Evolutionary conservation across 2,113 vertebrate species (phyloP), one percentile per base, ranked within the genome.

Genomic region (Halichoeres trimaculatus): DNA sequence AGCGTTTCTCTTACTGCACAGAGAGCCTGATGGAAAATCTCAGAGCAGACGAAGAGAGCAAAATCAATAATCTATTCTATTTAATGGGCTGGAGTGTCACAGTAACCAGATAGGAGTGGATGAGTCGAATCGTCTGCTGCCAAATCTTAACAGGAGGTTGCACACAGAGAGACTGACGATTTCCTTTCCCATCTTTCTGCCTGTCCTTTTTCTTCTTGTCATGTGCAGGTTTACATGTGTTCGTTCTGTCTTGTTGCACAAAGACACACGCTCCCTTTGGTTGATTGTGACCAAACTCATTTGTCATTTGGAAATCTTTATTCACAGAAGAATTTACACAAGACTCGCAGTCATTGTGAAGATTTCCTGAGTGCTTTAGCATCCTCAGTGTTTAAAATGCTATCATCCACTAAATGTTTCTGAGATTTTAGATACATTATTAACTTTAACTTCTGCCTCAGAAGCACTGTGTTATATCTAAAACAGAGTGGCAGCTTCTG

Each of bases 11-110:
- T 86, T 73, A 74, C 77, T 65, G 81, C 83, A 78, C 68, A 51
- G 51, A 87, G 68, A 71, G 78, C 68, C 88, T 89, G 89, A 88
- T 88, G 87, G 91, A 93, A 91, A 93, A 90, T 89, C 92, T 90
- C 86, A 87, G 87, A 79, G 88, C 81, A 68, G 82, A 81, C 66
- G 75, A 89, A 90, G 88, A 93, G 87, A 90, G 89, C 72, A 90
- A 93, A 94, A 94, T 94, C 93, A 92, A 95, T 94, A 94, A 93
- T 94, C 92, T 92, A 92, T 94, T 94, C 87, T 89, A 90, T 92
- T 93, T 93, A 93, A 93, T 93, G 88, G 88, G 87, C 88, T 87
- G 59, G 68, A 90, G 89, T 93, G 91, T 93, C 90, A 89, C 75
- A 57, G 83, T 90, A 93, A 94, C 85, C 74, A 90, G 90, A 93